These are phyloP conservation scores for Pammene fasciana DNA, from an alignment of 2,888 invertebrate genomes.

Conservation along the genomic window DNA sequence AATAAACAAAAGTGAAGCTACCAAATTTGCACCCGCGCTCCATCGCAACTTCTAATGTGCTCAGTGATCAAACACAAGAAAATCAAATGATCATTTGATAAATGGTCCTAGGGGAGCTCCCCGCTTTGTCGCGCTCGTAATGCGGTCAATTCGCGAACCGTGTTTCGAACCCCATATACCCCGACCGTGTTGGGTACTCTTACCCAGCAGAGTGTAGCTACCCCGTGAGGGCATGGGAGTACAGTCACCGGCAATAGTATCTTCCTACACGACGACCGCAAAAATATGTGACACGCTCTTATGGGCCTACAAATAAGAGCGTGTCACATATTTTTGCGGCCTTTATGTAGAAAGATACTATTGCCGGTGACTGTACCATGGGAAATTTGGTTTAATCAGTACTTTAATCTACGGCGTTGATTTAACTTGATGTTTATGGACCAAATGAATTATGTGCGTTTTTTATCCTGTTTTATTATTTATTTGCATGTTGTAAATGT, in stretches of 20 bases:
- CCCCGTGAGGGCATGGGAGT: slow-evolving; percentile 32
- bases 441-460: slow-evolving; percentile 15
- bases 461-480: neutral
- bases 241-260: too few species aligned
- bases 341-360: too few species aligned
- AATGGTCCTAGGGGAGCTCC: slow-evolving; percentile 73
- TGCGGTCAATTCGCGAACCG: slow-evolving; percentile 69
- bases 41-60: slow-evolving; percentile 81
- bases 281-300: too few species aligned
- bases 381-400: slow-evolving; percentile 64
- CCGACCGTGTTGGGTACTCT: neutral
- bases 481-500: neutral
- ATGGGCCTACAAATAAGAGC: too few species aligned
- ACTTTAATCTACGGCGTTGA: slow-evolving; percentile 47
- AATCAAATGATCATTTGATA: slow-evolving; percentile 85
- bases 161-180: slow-evolving; percentile 9
- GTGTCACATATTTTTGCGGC: too few species aligned
- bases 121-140: slow-evolving; percentile 66
- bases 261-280: too few species aligned
- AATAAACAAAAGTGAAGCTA: slow-evolving; percentile 63
- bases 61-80: slow-evolving; percentile 84
- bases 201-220: slow-evolving; percentile 3
- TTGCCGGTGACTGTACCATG: too few species aligned
- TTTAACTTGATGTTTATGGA: slow-evolving; percentile 23
- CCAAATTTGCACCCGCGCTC: slow-evolving; percentile 52